Evolutionary conservation across 2,888 invertebrate species (phyloP), one percentile per base, ranked within the genome.

Genomic region (Phorcus lineatus): DNA sequence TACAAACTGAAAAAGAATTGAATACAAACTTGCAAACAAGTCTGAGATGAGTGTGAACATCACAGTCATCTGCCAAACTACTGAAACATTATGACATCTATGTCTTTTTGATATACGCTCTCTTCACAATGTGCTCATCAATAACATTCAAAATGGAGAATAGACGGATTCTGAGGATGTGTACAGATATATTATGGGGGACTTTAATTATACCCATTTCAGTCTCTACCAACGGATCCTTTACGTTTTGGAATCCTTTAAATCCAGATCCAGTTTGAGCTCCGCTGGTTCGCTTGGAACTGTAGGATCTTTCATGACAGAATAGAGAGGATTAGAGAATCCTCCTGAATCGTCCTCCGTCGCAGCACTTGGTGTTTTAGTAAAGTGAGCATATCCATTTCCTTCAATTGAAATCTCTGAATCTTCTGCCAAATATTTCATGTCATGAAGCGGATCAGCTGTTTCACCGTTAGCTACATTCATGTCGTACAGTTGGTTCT

Each of bases 291-390:
- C 28, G 13, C n/a, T 28, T 2, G 62, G 4, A 17, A n/a, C 13
- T 7, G 62, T 28, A 16, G 62, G 62, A 62, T 62, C 62, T 11
- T 62, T 62, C 62, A 62, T 62, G 11, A 62, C 62, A 28, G 62
- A 86, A 85, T 89, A 90, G 17, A 90, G 75, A n/a, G 89, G 89
- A 83, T 90, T 90, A 40, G 86, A 82, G 80, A 89, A 90, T n/a
- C 89, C 88, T 54, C 83, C 83, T 13, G 83, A 67, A 36, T 84
- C 78, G 13, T 80, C 52, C 22, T 75, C 84, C 13, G 77, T 31
- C 31, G 77, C 79, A 28, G 75, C 79, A 17, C 82, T 55, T 6
- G 82, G 54, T 57, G 80, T 80, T 77, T 86, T 87, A 3, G 86
- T 82, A 80, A 87, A 89, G 75, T 82, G 83, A 0, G 86, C 88